Conservation (phyloP, 2,113 vertebrate species). For the Phalacrocorax aristotelis region DNA sequence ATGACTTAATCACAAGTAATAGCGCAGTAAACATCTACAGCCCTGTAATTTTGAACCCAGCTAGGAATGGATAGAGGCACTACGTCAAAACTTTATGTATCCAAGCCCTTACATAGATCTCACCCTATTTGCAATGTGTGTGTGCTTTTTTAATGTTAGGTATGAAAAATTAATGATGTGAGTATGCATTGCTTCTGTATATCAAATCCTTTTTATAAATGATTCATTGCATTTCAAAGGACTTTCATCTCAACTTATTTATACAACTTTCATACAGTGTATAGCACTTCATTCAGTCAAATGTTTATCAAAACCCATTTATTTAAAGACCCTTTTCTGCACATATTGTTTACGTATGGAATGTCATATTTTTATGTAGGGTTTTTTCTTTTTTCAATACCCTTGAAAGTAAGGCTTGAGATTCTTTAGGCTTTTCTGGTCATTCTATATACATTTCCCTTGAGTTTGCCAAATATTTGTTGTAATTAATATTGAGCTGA, state of each 20-base stretch:
- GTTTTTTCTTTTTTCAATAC: not conserved
- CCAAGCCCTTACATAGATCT: not conserved
- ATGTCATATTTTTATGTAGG: not conserved
- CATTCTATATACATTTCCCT: not conserved
- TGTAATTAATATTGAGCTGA: not conserved
- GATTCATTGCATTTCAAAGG: constrained; percentile 9
- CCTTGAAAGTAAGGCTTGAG: not conserved
- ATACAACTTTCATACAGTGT: constrained; percentile 22
- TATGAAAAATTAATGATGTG: constrained; percentile 50
- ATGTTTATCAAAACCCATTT: constrained; percentile 41
- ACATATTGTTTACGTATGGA: not conserved
- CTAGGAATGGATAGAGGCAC: not conserved
- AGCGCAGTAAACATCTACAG: not conserved
- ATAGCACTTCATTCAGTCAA: constrained; percentile 35
- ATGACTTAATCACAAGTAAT: not conserved
- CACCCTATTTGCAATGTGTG: not conserved
- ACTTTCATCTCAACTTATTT: constrained; percentile 56
- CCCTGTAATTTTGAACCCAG: not conserved
- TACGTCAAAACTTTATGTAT: not conserved
- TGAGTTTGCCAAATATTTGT: not conserved
- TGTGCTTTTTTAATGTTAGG: not conserved
- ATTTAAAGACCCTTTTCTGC: constrained; percentile 34
- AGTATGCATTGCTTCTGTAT: constrained; percentile 31
- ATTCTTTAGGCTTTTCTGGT: not conserved
- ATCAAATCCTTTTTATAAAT: not conserved